A percentile compares a stretch with the other conserved stretches of the same genome.
phyloP scores from a whole-genome alignment of 2,888 invertebrate species.

The Synergus umbraculus region DNA sequence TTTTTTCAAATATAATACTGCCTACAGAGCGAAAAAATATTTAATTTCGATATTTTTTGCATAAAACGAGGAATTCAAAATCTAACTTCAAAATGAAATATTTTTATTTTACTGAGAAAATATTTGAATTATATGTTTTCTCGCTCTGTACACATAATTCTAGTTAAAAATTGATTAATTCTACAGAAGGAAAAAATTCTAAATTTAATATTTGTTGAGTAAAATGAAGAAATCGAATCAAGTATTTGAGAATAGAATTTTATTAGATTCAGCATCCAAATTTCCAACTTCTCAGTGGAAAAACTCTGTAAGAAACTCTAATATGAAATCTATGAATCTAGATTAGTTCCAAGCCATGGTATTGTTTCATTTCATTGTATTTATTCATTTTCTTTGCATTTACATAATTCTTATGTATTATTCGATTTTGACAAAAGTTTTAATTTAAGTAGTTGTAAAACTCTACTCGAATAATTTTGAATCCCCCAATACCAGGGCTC shows the following conservation, averaged over 20 bases:
- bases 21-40: no score
- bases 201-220: no score
- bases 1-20: no score
- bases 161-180: no score
- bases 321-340: background rate
- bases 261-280: background rate
- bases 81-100: no score
- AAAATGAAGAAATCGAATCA: no score
- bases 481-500: conserved; percentile 64
- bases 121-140: no score
- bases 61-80: no score
- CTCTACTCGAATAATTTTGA: background rate
- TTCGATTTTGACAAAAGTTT: conserved; percentile 19
- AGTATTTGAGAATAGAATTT: background rate
- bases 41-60: no score
- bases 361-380: background rate
- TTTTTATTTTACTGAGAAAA: no score
- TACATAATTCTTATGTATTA: background rate
- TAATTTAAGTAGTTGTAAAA: background rate
- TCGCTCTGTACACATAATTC: no score
- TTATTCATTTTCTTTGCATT: background rate
- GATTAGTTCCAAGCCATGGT: background rate
- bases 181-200: no score
- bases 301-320: background rate
- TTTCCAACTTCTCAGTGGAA: background rate